Percentiles rank a stretch among this genome's conserved stretches.
Conservation (phyloP, 2,797 vertebrate species). For the Crocodylus rhombifer region DNA sequence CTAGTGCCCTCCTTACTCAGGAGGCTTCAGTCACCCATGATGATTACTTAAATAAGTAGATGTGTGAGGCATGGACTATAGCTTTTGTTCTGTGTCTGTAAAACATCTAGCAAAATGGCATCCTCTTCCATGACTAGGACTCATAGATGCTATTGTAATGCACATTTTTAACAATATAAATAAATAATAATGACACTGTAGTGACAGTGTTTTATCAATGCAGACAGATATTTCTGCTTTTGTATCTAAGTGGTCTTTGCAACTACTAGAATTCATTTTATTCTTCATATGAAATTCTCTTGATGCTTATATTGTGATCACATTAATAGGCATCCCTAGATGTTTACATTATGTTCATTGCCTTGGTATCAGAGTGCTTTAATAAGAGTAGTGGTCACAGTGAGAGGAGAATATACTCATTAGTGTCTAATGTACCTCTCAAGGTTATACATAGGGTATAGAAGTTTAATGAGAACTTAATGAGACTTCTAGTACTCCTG, state of each 20-base stretch:
- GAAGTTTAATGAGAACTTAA: slow-evolving; percentile 82
- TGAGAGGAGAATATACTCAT: slow-evolving; percentile 70
- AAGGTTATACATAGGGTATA: slow-evolving; percentile 79
- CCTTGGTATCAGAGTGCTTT: not conserved
- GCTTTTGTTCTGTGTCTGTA: not conserved
- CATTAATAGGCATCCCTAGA: not conserved
- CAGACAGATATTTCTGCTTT: not conserved
- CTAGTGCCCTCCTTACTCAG: not conserved
- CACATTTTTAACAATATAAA: not conserved
- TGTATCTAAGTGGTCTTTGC: not conserved
- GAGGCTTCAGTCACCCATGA: too few relatives aligned
- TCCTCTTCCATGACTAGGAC: not conserved
- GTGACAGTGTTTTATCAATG: not conserved
- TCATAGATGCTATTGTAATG: not conserved
- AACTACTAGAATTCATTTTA: not conserved
- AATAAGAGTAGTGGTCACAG: slow-evolving; percentile 25
- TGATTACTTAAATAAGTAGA: too few relatives aligned
- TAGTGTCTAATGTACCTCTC: slow-evolving; percentile 77
- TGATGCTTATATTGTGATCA: not conserved
- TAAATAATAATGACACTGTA: not conserved
- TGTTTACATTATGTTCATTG: not conserved
- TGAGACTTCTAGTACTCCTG: slow-evolving; percentile 75
- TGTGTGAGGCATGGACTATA: too few relatives aligned
- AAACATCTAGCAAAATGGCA: not conserved
- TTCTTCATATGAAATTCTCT: slow-evolving; percentile 7